These are phyloP conservation scores for Marasmarcha lunaedactyla DNA, from an alignment of 2,888 invertebrate species.

Conservation along the genomic window DNA sequence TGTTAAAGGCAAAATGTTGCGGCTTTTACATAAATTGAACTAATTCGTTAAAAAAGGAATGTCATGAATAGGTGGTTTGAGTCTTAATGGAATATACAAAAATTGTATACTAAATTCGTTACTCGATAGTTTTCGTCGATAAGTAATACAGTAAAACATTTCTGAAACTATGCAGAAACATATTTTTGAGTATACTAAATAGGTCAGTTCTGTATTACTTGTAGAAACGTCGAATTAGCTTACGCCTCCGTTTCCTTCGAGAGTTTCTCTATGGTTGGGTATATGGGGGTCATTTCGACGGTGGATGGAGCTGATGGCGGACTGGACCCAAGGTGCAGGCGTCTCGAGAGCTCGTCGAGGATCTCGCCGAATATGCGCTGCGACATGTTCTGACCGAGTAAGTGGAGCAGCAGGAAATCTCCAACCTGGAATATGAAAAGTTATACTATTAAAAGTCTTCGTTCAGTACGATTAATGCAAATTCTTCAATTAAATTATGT, in stretches of 20 bases:
- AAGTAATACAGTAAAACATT: no score
- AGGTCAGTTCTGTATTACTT: no score
- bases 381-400: conserved; percentile 89
- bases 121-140: conserved; percentile 2
- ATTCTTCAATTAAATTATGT: not conserved
- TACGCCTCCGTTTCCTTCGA: conserved; percentile 89
- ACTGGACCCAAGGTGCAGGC: conserved; percentile 78
- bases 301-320: conserved; percentile 90
- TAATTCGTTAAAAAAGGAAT: conserved; percentile 24
- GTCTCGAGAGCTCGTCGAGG: conserved; percentile 80
- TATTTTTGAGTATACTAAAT: no score
- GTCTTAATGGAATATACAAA: conserved; percentile 13
- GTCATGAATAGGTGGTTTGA: conserved; percentile 28
- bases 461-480: not conserved
- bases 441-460: not conserved
- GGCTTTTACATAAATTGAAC: conserved; percentile 14
- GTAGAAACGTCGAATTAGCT: conserved; percentile 19
- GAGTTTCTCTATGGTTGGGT: conserved; percentile 82
- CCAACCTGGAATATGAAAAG: conserved; percentile 86
- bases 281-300: conserved; percentile 87
- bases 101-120: conserved; percentile 5
- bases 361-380: conserved; percentile 84
- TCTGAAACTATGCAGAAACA: no score
- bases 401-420: conserved; percentile 85
- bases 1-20: conserved; percentile 22